These are phyloP conservation scores for Lordiphosa stackelbergi DNA, from an alignment of 1,140 invertebrate species.

Conservation along the genomic window DNA sequence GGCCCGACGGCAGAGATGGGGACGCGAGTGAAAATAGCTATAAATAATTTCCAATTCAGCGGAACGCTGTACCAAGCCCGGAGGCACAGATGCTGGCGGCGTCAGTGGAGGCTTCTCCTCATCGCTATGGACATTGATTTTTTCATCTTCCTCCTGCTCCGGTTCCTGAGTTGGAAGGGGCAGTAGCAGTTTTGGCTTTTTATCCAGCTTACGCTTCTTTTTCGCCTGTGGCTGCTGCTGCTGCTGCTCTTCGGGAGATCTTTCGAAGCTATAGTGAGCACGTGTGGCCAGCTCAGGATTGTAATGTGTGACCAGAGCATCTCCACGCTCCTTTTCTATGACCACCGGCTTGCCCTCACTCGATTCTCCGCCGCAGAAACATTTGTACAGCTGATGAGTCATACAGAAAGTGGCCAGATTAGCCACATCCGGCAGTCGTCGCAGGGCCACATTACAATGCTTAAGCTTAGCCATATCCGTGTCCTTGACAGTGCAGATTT, in stretches of 20 bases:
- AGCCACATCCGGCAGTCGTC: conserved; percentile 47
- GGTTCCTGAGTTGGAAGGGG: background rate
- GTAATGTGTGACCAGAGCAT: conserved; percentile 27
- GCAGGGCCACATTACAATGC: conserved; percentile 58
- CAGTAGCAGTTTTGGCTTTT: background rate
- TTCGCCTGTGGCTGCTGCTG: conserved; percentile 13
- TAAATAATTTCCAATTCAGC: conserved; percentile 40
- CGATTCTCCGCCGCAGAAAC: conserved; percentile 62
- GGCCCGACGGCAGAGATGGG: conserved; percentile 41
- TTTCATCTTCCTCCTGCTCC: conserved; percentile 3
- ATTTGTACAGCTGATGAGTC: conserved; percentile 74
- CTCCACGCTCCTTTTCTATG: conserved; percentile 57
- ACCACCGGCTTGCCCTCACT: conserved; percentile 56
- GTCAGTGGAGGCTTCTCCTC: background rate
- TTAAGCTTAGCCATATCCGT: conserved; percentile 51
- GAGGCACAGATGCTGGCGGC: background rate
- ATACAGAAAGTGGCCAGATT: conserved; percentile 71
- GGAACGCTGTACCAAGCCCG: conserved; percentile 9
- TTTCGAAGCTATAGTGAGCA: conserved; percentile 67
- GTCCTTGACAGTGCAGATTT: conserved; percentile 47
- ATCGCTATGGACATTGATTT: background rate
- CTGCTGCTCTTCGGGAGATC: conserved; percentile 30
- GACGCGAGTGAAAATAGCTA: conserved; percentile 33
- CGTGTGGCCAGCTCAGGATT: conserved; percentile 46
- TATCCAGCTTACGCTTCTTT: conserved; percentile 28